Conservation (phyloP, 2,113 vertebrate genomes). For the Leptobrachium ailaonicum region DNA sequence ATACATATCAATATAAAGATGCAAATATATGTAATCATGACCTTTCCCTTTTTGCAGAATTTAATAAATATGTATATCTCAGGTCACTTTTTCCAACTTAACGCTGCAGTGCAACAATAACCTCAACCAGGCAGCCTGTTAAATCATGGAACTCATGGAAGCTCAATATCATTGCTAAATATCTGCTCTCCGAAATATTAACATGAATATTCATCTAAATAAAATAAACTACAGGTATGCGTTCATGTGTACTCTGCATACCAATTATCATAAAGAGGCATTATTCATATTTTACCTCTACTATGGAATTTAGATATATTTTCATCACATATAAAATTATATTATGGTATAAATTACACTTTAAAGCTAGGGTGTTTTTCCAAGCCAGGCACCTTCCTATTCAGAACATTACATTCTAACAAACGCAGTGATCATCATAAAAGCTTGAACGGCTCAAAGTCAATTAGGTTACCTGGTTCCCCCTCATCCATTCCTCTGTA, state of each 20-base stretch:
- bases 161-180: background rate
- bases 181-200: background rate
- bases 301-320: too few species aligned
- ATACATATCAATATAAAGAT: slow-evolving; percentile 1
- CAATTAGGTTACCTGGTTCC: slow-evolving; percentile 35
- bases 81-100: background rate
- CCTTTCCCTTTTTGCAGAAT: background rate
- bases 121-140: background rate
- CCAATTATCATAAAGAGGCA: too few species aligned
- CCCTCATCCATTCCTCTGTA: slow-evolving; percentile 15
- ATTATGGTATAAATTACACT: slow-evolving; percentile 18
- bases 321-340: background rate
- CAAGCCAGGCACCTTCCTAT: slow-evolving; percentile 27
- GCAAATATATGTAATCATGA: slow-evolving; percentile 1
- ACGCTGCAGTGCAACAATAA: slow-evolving; percentile 3
- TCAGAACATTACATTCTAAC: slow-evolving; percentile 40
- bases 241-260: too few species aligned
- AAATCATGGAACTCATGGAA: background rate
- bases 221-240: too few species aligned
- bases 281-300: too few species aligned
- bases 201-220: too few species aligned
- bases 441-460: slow-evolving; percentile 44
- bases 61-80: slow-evolving; percentile 31
- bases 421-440: slow-evolving; percentile 43
- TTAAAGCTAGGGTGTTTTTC: slow-evolving; percentile 23